Base-by-base conservation (phyloP, 92 coral and sea anemone species). In the Epizoanthus scotinus region DNA sequence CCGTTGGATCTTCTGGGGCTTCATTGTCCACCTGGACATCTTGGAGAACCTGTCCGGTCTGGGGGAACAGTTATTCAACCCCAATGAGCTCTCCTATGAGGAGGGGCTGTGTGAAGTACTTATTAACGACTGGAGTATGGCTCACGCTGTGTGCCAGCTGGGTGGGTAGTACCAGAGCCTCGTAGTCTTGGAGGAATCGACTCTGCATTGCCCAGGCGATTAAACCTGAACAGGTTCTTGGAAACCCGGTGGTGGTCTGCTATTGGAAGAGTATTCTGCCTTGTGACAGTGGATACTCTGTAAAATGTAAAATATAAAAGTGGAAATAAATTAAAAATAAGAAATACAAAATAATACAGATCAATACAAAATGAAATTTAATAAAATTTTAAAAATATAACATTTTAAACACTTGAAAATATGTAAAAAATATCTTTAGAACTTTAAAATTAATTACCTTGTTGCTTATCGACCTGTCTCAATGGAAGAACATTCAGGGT, bases 121-220 rank as follows among this genome's bases (percentile, higher is more conserved):
- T 65, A 2, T 60, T 36, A 0, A 79, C 73, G 12, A 17, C 55
- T 12, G 86, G 90, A 8, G 53, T 62, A 71, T 82, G 82, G 10
- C n/a, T 24, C 25, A 77, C 34, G 14, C 84, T 49, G 4, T 73
- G 90, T 0, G 78, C 31, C 4, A 84, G 81, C 50, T 83, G 18
- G 87, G 93, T 0, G 88, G 88, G 29, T 83, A 71, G 83, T 80
- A 82, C 93, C 93, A 89, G 12, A 89, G 47, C 73, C 63, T 44
- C 72, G 56, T 83, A 36, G 70, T 63, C 27, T 84, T 77, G 19
- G 83, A 25, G 1, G 40, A 38, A 67, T 86, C 83, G 24, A 78
- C 40, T 60, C 83, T 0, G 73, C 63, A 18, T 80, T 22, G 2
- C 84, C 84, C 28, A 27, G 19, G 22, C 2, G n/a, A 21, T 58